phyloP scores from a whole-genome alignment of 2,113 vertebrate species.

The Pomatorhinus ruficollis region DNA sequence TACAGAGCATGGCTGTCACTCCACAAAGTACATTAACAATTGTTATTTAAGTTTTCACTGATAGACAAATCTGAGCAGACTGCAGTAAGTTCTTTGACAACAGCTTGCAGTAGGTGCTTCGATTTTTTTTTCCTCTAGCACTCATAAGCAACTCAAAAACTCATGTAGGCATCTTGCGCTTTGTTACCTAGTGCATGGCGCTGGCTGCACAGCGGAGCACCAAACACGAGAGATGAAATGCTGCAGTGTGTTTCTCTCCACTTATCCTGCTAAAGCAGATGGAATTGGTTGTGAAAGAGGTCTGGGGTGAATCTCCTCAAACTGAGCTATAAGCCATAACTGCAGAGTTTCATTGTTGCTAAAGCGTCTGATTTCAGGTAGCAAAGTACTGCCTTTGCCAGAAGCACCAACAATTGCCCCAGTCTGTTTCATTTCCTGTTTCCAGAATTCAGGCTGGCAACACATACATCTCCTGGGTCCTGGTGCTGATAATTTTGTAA shows the following conservation, averaged over 20 bases:
- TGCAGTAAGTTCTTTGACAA: not conserved
- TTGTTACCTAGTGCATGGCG: fast-evolving
- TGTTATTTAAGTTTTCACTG: not conserved
- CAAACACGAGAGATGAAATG: not conserved
- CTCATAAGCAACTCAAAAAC: not conserved
- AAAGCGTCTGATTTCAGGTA: not conserved
- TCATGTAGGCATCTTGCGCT: not conserved
- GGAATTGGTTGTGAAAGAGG: not conserved
- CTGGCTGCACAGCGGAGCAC: not conserved
- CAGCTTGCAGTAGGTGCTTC: not conserved
- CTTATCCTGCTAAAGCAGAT: not conserved
- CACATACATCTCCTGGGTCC: fast-evolving
- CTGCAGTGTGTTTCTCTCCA: not conserved
- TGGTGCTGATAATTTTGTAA: not conserved
- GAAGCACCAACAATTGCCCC: not conserved
- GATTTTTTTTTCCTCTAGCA: not conserved
- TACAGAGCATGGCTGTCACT: not conserved
- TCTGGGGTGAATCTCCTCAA: not conserved
- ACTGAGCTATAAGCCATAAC: not conserved
- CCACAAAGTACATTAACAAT: not conserved
- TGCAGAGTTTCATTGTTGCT: not conserved
- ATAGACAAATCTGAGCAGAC: not conserved
- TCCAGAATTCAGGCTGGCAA: not conserved
- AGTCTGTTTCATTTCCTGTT: not conserved
- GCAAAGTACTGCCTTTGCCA: not conserved